Evolutionary conservation across 2,113 vertebrate genomes (phyloP), one percentile per base, ranked within the genome.

Genomic region (Nothoprocta pentlandii): DNA sequence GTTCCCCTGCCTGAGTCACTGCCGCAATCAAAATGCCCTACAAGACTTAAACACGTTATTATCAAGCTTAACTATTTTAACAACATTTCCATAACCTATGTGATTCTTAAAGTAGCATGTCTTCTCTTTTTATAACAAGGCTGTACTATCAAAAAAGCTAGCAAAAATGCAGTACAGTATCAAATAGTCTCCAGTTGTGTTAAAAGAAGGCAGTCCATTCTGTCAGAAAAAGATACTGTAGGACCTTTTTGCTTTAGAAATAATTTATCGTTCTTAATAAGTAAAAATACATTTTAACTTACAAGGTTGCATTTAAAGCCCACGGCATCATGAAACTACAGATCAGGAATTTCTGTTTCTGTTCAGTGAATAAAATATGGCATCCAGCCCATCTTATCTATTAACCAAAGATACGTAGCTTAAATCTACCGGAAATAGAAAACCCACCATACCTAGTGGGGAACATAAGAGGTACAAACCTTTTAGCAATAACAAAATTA

Each of bases 211-310:
- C 73, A 54, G 23, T 19, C n/a, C 32, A 10, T 26, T 34, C 69
- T 16, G 44, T 34, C 67, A 71, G 58, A n/a, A 47, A 82, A 82
- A 76, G 70, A 85, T n/a, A 64, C 61, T 28, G 23, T 1, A 25
- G 89, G 54, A 91, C 61, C 28, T 44, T 66, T n/a, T 36, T 74
- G 36, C 0, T 78, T 82, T 58, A 82, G 67, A 80, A 92, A 82
- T 70, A 58, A 16, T 94, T 91, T 89, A 87, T 91, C 91, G 69
- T 64, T 84, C 82, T 79, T 61, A 78, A 70, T 25, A 85, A 49
- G 54, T 70, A 85, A 90, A 92, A 92, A 85, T 85, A 87, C 64
- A 85, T 41, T 63, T 44, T 21, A 58, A 75, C 47, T 87, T 71
- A 85, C 82, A 85, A 56, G 51, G 56, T 51, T 78, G 61, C 79